Conservation (phyloP, 2,888 invertebrate species). For the Fabriciana adippe region DNA sequence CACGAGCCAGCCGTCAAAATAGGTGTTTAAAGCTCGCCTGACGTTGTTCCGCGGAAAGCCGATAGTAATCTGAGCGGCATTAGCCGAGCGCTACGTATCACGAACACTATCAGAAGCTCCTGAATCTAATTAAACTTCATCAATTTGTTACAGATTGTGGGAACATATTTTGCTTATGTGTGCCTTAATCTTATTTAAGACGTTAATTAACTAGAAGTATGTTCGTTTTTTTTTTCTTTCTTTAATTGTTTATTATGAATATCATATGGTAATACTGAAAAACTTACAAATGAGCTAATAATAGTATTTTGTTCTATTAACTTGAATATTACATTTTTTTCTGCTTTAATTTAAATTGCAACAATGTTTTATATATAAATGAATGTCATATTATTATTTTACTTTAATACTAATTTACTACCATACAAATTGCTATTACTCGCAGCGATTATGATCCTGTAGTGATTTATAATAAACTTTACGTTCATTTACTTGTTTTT, state of each 20-base stretch:
- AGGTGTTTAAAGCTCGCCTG: constrained; percentile 47
- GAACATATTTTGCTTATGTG: constrained; percentile 11
- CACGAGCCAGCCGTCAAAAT: constrained; percentile 36
- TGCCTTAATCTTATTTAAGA: neutral
- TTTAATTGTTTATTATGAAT: no score
- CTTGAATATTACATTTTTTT: no score
- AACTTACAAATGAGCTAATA: no score
- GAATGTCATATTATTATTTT: no score
- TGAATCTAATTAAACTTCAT: constrained; percentile 33
- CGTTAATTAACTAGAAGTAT: neutral
- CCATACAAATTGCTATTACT: no score
- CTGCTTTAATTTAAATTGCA: no score
- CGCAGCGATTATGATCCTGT: no score
- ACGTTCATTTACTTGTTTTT: no score
- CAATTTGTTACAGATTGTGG: constrained; percentile 25
- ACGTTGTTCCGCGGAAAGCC: constrained; percentile 51
- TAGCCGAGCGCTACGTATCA: constrained; percentile 23
- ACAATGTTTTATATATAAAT: no score
- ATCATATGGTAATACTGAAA: neutral
- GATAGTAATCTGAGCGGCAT: constrained; percentile 43
- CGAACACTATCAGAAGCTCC: constrained; percentile 24
- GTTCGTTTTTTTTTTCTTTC: neutral
- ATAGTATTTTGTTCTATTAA: no score
- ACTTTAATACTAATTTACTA: no score
- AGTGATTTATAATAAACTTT: no score